Conservation (phyloP, 2,113 vertebrate species). For the Microtus ochrogaster region DNA sequence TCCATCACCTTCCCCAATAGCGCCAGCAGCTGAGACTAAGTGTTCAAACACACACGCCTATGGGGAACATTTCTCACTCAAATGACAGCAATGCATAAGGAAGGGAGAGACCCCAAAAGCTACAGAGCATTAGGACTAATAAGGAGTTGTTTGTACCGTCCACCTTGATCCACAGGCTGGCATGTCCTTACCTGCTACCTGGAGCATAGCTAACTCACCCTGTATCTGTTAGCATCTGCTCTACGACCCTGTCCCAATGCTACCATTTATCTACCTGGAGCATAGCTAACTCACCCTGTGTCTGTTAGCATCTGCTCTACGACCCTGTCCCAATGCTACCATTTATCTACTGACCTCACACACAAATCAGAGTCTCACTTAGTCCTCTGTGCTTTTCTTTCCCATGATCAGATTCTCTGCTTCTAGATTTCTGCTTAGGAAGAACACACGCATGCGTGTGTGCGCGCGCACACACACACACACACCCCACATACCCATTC, state of each 20-base stretch:
- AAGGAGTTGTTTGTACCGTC: not conserved
- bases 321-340: not conserved
- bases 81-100: not conserved
- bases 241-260: not conserved
- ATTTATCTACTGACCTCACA: not conserved
- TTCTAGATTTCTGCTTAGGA: conserved; percentile 13
- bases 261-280: not conserved
- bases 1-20: not conserved
- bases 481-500: not conserved
- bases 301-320: not conserved
- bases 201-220: not conserved
- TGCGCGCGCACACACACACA: not conserved
- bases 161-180: not conserved
- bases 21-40: too few species aligned
- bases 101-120: not conserved
- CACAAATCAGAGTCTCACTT: not conserved
- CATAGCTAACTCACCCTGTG: not conserved
- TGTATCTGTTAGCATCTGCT: not conserved
- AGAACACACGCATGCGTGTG: not conserved
- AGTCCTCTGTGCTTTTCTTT: not conserved
- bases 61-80: not conserved
- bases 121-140: not conserved
- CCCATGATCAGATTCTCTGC: not conserved
- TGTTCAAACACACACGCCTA: not conserved
- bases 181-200: not conserved